phyloP scores from a whole-genome alignment of 37 sponge, comb jelly and placozoan genomes.

The Tethya wilhelma region DNA sequence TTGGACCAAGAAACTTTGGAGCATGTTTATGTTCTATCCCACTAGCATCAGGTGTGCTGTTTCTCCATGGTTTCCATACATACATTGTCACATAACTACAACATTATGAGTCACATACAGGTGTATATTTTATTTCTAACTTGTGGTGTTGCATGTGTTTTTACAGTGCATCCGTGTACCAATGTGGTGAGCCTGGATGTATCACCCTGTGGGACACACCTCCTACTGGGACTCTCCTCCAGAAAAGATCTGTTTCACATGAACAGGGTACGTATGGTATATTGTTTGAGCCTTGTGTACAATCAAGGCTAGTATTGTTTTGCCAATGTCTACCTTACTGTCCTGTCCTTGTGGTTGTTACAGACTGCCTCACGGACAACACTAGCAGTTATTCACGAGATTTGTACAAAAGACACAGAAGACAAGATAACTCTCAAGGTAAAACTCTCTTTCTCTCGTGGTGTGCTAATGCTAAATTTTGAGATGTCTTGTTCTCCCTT shows the following conservation, averaged over 20 bases:
- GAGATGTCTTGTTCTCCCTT: background rate
- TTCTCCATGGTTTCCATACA: too few relatives aligned
- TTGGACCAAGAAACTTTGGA: slow-evolving; percentile 11
- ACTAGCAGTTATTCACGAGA: too few relatives aligned
- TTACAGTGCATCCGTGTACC: background rate
- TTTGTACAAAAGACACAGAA: too few relatives aligned
- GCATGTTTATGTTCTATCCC: slow-evolving; percentile 13
- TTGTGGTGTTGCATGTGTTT: background rate
- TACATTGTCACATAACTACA: too few relatives aligned
- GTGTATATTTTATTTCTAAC: background rate
- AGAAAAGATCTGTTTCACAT: background rate
- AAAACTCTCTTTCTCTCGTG: too few relatives aligned
- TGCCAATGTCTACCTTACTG: too few relatives aligned
- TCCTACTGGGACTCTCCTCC: slow-evolving; percentile 1
- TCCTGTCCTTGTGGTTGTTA: too few relatives aligned
- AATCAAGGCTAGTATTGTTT: too few relatives aligned
- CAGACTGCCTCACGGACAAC: too few relatives aligned
- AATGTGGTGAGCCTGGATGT: slow-evolving; percentile 23
- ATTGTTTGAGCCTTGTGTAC: background rate
- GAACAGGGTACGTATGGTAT: background rate
- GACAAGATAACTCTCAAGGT: too few relatives aligned
- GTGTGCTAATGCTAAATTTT: too few relatives aligned
- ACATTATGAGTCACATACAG: too few relatives aligned
- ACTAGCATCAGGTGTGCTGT: background rate
- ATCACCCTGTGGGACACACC: slow-evolving; percentile 11